A percentile compares a stretch with the other conserved stretches of the same genome.
Conservation (phyloP, 2,797 vertebrate genomes). For the Chloroceryle amazona region DNA sequence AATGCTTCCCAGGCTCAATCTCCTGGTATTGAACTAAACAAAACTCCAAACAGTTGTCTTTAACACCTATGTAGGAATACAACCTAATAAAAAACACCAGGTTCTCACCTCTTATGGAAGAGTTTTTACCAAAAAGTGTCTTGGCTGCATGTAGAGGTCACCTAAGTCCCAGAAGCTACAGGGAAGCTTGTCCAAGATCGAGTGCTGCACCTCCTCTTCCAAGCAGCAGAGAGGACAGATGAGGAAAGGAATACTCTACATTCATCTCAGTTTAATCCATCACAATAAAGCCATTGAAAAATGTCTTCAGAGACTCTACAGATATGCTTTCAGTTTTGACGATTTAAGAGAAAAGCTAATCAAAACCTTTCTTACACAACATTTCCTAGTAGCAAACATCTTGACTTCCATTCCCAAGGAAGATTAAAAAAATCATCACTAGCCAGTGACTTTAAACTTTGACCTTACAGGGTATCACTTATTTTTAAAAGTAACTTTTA, state of each 20-base stretch:
- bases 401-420: background rate
- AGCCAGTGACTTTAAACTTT: background rate
- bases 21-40: background rate
- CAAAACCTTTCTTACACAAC: background rate
- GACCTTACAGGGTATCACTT: background rate
- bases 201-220: background rate
- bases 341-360: background rate
- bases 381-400: background rate
- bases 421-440: background rate
- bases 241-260: background rate
- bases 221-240: background rate
- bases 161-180: background rate
- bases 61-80: background rate
- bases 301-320: background rate
- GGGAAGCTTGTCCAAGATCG: background rate
- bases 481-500: background rate
- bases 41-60: background rate
- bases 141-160: background rate
- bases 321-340: background rate
- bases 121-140: background rate
- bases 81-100: background rate
- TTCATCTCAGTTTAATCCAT: background rate
- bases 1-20: background rate
- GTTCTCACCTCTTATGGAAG: background rate
- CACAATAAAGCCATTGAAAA: background rate